Evolutionary conservation across 2,113 vertebrate species (phyloP).

Genomic region (Mohoua ochrocephala): DNA sequence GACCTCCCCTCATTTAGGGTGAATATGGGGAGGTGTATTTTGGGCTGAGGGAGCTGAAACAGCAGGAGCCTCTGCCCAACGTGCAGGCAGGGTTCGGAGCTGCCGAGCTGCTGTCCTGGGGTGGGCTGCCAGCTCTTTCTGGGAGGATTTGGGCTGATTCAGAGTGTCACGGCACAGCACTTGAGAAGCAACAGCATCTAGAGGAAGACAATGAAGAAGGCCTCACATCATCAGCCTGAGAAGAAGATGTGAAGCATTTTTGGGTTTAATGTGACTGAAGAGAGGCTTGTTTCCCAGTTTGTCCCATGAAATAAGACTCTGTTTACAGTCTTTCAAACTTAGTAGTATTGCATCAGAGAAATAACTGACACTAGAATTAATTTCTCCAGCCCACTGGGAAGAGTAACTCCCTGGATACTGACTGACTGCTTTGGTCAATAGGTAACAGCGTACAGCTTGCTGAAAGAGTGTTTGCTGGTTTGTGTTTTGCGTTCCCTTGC

Average conservation of each 20-base stretch:
- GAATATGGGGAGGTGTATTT: neutral
- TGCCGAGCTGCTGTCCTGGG: neutral
- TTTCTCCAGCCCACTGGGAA: neutral
- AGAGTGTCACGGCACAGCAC: neutral
- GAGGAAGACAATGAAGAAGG: neutral
- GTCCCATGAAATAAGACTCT: neutral
- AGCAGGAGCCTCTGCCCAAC: neutral
- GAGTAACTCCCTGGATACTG: neutral
- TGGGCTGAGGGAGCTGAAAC: neutral
- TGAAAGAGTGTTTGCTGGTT: neutral
- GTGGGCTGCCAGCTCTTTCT: neutral
- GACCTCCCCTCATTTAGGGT: neutral
- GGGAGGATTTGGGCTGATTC: neutral
- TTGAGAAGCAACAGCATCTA: neutral
- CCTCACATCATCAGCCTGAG: rapidly evolving
- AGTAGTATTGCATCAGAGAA: neutral
- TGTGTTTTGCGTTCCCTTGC: neutral
- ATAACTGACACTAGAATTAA: neutral
- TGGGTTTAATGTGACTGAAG: neutral
- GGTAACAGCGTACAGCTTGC: neutral
- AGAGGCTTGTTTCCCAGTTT: neutral
- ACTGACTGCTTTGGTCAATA: neutral
- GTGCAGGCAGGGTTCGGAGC: neutral
- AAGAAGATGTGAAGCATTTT: neutral
- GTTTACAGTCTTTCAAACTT: neutral